phyloP scores from a whole-genome alignment of 2,888 invertebrate genomes.

The Odiellus spinosus region DNA sequence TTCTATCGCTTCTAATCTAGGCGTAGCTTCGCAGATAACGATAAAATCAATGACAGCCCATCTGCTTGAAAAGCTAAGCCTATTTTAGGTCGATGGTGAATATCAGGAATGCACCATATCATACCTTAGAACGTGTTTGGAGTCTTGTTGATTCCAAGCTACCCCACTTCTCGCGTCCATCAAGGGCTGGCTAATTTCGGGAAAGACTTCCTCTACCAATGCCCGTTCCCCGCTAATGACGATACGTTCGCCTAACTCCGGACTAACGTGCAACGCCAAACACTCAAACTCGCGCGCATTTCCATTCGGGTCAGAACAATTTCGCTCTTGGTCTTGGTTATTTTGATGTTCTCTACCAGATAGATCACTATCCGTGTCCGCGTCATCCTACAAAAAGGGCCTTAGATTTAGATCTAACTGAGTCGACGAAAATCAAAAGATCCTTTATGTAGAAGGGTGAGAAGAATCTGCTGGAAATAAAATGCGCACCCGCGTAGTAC shows the following conservation, averaged over 20 bases:
- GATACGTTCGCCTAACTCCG: slow-evolving; percentile 61
- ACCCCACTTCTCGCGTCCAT: slow-evolving; percentile 62
- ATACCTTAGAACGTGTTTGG: slow-evolving; percentile 51
- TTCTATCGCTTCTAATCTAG: too few relatives aligned
- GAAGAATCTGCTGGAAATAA: too few relatives aligned
- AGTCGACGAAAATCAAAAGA: background rate
- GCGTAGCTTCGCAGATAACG: too few relatives aligned
- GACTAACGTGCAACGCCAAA: slow-evolving; percentile 60
- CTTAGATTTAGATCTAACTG: too few relatives aligned
- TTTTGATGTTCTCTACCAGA: too few relatives aligned
- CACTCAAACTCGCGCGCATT: slow-evolving; percentile 45
- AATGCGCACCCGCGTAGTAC: too few relatives aligned
- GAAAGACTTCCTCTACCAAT: slow-evolving; percentile 50
- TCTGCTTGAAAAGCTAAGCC: too few relatives aligned
- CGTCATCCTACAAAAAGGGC: slow-evolving; percentile 1
- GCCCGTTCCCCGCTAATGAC: slow-evolving; percentile 64
- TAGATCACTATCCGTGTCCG: slow-evolving; percentile 3
- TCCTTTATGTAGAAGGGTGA: too few relatives aligned
- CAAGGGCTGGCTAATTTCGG: slow-evolving; percentile 47
- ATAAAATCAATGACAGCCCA: too few relatives aligned
- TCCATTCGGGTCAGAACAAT: slow-evolving; percentile 7
- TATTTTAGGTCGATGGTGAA: too few relatives aligned
- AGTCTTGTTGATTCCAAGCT: slow-evolving; percentile 57
- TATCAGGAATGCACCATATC: too few relatives aligned
- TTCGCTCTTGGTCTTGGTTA: slow-evolving; percentile 1